Evolutionary conservation across 1,140 invertebrate genomes (phyloP), one percentile per base, ranked within the genome.

Genomic region (Parapsyche elsis): DNA sequence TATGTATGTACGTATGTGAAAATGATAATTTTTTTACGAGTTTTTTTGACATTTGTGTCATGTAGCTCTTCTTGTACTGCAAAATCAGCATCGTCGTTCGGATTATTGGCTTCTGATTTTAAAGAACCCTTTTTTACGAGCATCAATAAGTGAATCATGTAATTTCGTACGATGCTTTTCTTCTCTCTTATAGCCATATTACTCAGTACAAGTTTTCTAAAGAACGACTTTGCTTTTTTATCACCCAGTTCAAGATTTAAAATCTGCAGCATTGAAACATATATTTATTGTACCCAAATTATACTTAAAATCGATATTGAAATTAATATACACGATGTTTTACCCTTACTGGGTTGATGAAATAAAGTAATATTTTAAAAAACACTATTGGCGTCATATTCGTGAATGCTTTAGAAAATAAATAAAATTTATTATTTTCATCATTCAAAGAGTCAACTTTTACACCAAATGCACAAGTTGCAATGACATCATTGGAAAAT

Each of bases 71-170:
- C 86, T 83, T 88, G 85, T 30, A 88, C 87, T 16, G 88, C 87
- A 82, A 88, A 91, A 9, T 84, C 90, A 84, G 79, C 86, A 79
- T 87, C 90, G 5, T 87, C 83, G 14, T 84, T 84, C 81, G 5
- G 49, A 67, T 24, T 84, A 83, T 12, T 85, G 80, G 30, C 86
- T 80, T 76, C 87, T 83, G 12, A 80, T 59, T 21, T 85, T n/a
- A 83, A 46, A 1, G 84, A 81, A 38, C 87, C 85, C 26, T 85
- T 84, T 78, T 85, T 87, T 0, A 86, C 87, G 73, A 90, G 87
- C 87, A 90, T 88, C 53, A 91, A 84, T 61, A 91, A 84, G 80
- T 91, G 88, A 10, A 91, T 87, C 89, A 91, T 90, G 81, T 91
- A 90, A 0, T 88, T 88, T 14, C 90, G 84, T 0, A 85, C 84